Evolutionary conservation across 2,888 invertebrate species (phyloP), one percentile per base, ranked within the genome.

Genomic region (Noctua janthe): DNA sequence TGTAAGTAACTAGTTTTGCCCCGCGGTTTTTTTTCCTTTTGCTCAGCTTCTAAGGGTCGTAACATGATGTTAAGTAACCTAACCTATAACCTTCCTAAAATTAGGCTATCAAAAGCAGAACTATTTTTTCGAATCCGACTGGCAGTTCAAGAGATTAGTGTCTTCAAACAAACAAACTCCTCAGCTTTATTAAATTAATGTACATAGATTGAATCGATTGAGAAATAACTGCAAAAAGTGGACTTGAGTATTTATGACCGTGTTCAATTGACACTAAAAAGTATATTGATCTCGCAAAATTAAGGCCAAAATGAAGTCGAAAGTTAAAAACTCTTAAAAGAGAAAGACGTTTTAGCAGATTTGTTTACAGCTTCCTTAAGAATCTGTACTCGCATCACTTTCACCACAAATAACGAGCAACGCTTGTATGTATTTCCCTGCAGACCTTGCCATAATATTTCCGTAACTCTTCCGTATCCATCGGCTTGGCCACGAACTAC

Each of bases 401-500:
- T 82, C 47, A 71, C 81, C 86, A 78, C 88, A 85, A 86, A 89
- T 88, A 88, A 82, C 69, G 39, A 64, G 76, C 78, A 59, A 71
- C 71, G 81, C 71, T 78, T 81, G 82, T 87, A 89, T 90, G 82
- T 87, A 89, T 90, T 89, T 90, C 88, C 90, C 90, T 71, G 70
- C 69, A 87, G 90, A 87, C 82, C 74, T 75, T 81, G 78, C 71
- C 76, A 87, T 87, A 88, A 89, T 87, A 85, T 88, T 89, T 89
- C 83, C 88, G 84, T 88, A 84, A 84, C 87, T 85, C 73, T 64
- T 77, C 73, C 69, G 47, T n/a, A 47, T 47, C n/a, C 47, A 49
- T 49, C 49, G 49, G 69, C 69, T 69, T 10, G 47, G 47, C 69
- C 69, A 69, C 47, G 1, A 47, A 8, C 7, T 47, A 15, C n/a